phyloP scores from a whole-genome alignment of 2,888 invertebrate genomes.

The Sisyra nigra region DNA sequence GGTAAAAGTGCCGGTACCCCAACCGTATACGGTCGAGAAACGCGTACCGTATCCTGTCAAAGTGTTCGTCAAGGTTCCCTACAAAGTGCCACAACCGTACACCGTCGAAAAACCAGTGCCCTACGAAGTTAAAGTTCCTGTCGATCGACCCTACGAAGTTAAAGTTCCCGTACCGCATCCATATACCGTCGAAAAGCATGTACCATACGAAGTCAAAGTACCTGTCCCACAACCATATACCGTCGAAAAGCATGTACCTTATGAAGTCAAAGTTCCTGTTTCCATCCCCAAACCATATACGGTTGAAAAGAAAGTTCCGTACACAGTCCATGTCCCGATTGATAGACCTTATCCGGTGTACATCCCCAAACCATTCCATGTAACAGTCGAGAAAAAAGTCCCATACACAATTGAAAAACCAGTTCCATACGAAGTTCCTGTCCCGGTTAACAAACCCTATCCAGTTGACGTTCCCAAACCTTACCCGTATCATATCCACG shows the following conservation, averaged over 20 bases:
- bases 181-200: slow-evolving; percentile 61
- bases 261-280: slow-evolving; percentile 46
- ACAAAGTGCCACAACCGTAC: slow-evolving; percentile 55
- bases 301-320: slow-evolving; percentile 65
- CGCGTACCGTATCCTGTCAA: slow-evolving; percentile 53
- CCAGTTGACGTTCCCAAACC: slow-evolving; percentile 56
- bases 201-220: slow-evolving; percentile 56
- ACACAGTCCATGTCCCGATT: slow-evolving; percentile 56
- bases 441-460: slow-evolving; percentile 56
- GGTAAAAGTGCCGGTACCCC: slow-evolving; percentile 52
- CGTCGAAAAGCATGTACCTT: slow-evolving; percentile 36
- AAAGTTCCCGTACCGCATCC: slow-evolving; percentile 57
- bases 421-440: slow-evolving; percentile 56
- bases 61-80: slow-evolving; percentile 54
- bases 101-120: slow-evolving; percentile 59
- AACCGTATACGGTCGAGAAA: slow-evolving; percentile 57
- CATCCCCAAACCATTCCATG: slow-evolving; percentile 54
- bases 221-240: slow-evolving; percentile 39
- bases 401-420: slow-evolving; percentile 53
- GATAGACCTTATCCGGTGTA: slow-evolving; percentile 54
- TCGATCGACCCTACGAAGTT: slow-evolving; percentile 58
- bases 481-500: slow-evolving; percentile 46
- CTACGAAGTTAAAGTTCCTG: slow-evolving; percentile 56
- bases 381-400: slow-evolving; percentile 52
- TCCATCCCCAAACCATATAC: slow-evolving; percentile 48